Conservation (phyloP, 1,140 invertebrate genomes). For the Ladona fulva region DNA sequence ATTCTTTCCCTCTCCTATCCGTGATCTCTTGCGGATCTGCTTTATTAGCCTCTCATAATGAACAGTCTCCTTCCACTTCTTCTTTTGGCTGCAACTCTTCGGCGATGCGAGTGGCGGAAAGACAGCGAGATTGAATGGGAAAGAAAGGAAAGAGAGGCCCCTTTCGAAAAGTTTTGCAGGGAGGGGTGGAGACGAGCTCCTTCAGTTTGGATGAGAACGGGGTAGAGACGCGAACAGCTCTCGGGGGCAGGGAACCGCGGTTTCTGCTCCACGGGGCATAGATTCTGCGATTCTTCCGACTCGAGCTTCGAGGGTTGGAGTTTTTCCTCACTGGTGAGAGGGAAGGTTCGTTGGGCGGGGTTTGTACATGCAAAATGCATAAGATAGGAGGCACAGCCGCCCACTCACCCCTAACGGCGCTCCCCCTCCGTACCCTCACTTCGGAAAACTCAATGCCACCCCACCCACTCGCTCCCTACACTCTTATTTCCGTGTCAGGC, state of each 20-base stretch:
- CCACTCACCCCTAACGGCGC: background rate
- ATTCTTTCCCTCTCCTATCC: background rate
- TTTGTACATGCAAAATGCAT: constrained; percentile 8
- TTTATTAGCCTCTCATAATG: background rate
- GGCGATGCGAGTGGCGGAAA: background rate
- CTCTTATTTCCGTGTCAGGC: too few relatives aligned
- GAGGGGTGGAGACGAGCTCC: background rate
- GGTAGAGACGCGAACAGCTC: background rate
- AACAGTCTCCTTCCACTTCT: background rate
- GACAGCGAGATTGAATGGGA: background rate
- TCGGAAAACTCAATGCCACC: too few relatives aligned
- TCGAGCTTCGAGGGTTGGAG: background rate
- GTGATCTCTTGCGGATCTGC: background rate
- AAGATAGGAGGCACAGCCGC: background rate
- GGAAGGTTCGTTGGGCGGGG: background rate
- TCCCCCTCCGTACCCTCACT: too few relatives aligned
- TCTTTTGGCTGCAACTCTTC: background rate
- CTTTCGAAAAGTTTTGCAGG: background rate
- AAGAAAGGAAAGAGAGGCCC: background rate
- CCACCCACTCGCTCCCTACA: too few relatives aligned
- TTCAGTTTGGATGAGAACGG: background rate
- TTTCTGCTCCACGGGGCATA: background rate
- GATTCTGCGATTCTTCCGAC: background rate
- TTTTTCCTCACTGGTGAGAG: background rate
- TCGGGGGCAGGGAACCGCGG: background rate